Conservation (phyloP, 2,888 invertebrate genomes). For the Drosophila fungiperda region DNA sequence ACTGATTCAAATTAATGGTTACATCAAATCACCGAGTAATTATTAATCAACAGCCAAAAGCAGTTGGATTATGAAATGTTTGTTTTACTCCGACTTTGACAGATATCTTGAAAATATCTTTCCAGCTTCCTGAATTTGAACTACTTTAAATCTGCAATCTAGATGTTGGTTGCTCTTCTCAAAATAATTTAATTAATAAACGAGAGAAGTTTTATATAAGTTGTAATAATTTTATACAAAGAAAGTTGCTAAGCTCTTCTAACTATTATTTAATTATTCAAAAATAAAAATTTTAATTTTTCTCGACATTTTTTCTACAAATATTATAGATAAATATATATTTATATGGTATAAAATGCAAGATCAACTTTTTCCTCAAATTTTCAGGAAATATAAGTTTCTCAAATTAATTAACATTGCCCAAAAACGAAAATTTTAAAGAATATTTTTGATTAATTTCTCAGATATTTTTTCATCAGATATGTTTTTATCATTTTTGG, state of each 20-base stretch:
- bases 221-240: not conserved
- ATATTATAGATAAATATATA: too few relatives aligned
- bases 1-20: not conserved
- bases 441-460: not conserved
- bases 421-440: not conserved
- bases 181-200: not conserved
- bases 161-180: too few relatives aligned
- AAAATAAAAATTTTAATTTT: not conserved
- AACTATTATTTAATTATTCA: not conserved
- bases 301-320: not conserved
- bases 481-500: not conserved
- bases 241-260: not conserved
- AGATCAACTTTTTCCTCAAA: not conserved
- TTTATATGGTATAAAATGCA: too few relatives aligned
- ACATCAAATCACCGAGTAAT: not conserved
- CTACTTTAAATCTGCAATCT: not conserved
- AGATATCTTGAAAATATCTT: accelerated
- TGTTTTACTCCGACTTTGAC: not conserved
- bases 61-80: not conserved
- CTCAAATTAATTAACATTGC: not conserved
- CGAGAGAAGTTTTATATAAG: not conserved
- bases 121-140: not conserved
- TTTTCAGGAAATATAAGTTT: not conserved
- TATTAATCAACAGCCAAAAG: not conserved
- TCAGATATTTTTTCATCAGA: too few relatives aligned